These are phyloP conservation scores for Hozukius guyotensis DNA, from an alignment of 2,797 vertebrate genomes.

Conservation along the genomic window DNA sequence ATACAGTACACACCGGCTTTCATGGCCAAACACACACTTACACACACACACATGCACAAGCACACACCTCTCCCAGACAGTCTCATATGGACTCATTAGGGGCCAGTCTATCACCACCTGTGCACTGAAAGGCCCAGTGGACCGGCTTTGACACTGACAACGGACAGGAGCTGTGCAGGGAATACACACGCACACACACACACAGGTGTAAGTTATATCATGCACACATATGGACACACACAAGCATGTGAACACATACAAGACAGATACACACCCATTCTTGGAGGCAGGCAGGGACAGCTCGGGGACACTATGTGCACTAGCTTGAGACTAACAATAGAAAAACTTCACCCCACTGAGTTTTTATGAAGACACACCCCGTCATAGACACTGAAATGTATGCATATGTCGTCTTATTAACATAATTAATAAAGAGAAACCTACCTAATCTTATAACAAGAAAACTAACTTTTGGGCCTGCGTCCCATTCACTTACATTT, in stretches of 20 bases:
- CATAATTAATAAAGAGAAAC: not conserved
- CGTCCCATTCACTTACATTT: not conserved
- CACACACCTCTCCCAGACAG: slow-evolving; percentile 71
- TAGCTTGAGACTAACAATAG: slow-evolving; percentile 30
- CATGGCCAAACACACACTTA: slow-evolving; percentile 10
- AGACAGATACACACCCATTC: slow-evolving; percentile 45
- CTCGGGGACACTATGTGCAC: slow-evolving; percentile 26
- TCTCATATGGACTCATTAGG: slow-evolving; percentile 84
- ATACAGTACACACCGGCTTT: slow-evolving; percentile 23
- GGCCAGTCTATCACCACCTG: slow-evolving; percentile 82
- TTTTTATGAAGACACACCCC: not conserved
- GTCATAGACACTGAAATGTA: not conserved
- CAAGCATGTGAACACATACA: slow-evolving; percentile 26
- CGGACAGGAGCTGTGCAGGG: slow-evolving; percentile 70
- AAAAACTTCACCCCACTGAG: slow-evolving; percentile 13
- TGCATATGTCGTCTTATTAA: not conserved
- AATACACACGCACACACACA: slow-evolving; percentile 56
- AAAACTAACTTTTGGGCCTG: not conserved
- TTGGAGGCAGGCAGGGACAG: slow-evolving; percentile 33
- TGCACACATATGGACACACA: slow-evolving; percentile 25
- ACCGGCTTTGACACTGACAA: slow-evolving; percentile 75
- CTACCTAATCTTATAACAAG: not conserved
- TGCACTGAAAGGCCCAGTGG: slow-evolving; percentile 74
- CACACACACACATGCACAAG: slow-evolving; percentile 14
- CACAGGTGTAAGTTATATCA: slow-evolving; percentile 42